Conservation (phyloP, 1,140 invertebrate genomes). For the Helicoverpa zea region DNA sequence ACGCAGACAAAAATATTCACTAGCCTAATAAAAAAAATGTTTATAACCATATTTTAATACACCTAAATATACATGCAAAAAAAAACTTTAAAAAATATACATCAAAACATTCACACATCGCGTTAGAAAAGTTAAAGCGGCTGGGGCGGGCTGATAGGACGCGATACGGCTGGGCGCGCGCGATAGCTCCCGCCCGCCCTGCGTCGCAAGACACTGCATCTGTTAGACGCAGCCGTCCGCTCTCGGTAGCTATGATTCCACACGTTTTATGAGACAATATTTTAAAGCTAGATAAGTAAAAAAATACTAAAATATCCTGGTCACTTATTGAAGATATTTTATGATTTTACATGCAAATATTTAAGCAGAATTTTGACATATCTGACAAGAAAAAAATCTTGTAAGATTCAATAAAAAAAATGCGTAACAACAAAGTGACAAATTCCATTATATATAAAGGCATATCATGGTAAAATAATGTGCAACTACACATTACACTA, state of each 20-base stretch:
- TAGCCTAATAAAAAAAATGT: neutral
- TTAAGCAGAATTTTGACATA: too few relatives aligned
- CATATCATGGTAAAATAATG: too few relatives aligned
- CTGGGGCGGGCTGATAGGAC: slow-evolving; percentile 42
- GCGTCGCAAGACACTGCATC: slow-evolving; percentile 49
- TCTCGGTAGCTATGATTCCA: neutral
- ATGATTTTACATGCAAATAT: too few relatives aligned
- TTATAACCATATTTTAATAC: neutral
- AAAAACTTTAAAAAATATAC: neutral
- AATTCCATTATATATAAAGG: too few relatives aligned
- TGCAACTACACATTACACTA: too few relatives aligned
- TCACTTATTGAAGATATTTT: too few relatives aligned
- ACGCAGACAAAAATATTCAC: neutral
- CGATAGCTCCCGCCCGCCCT: slow-evolving; percentile 46
- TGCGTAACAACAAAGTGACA: too few relatives aligned
- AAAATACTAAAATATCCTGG: too few relatives aligned
- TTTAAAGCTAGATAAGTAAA: neutral
- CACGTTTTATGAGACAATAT: neutral
- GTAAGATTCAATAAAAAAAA: too few relatives aligned
- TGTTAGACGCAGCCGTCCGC: slow-evolving; percentile 40
- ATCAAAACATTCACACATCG: slow-evolving; percentile 38
- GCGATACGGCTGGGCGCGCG: slow-evolving; percentile 44
- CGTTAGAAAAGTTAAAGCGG: slow-evolving; percentile 27
- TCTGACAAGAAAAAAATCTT: too few relatives aligned
- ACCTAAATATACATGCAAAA: neutral